Percentiles rank a stretch among this genome's conserved stretches.
phyloP scores from a whole-genome alignment of 2,888 invertebrate species.

The Agelastica alni region DNA sequence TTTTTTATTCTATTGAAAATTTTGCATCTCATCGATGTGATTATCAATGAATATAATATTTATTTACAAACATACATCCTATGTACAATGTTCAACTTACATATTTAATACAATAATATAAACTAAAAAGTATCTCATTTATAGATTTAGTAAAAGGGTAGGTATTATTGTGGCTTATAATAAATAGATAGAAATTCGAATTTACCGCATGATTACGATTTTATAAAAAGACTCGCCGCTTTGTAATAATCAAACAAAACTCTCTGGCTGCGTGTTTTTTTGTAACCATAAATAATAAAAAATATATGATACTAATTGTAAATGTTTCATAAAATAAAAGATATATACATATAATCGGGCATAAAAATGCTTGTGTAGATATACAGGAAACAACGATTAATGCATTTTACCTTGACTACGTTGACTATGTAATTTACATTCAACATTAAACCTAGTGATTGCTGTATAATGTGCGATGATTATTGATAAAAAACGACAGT shows the following conservation, averaged over 20 bases:
- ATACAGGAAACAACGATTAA: too few species aligned
- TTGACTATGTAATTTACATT: too few species aligned
- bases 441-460: not conserved
- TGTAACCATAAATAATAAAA: too few species aligned
- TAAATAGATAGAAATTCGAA: too few species aligned
- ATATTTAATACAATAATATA: slow-evolving; percentile 45
- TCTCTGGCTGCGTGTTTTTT: too few species aligned
- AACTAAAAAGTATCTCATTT: slow-evolving; percentile 48
- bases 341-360: too few species aligned
- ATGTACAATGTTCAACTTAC: slow-evolving; percentile 56
- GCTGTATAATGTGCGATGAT: not conserved
- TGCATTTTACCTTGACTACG: too few species aligned
- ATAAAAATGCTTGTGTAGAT: too few species aligned
- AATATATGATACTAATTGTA: too few species aligned
- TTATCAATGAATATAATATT: slow-evolving; percentile 57
- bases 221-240: not conserved
- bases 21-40: slow-evolving; percentile 54
- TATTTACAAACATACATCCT: slow-evolving; percentile 61
- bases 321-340: too few species aligned
- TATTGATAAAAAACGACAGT: too few species aligned
- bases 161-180: too few species aligned
- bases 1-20: slow-evolving; percentile 58
- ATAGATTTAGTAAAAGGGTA: slow-evolving; percentile 40
- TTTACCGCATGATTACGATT: slow-evolving; percentile 15
- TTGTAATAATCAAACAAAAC: not conserved